Evolutionary conservation across 2,797 vertebrate species (phyloP), one percentile per base, ranked within the genome.

Genomic region (Synaphobranchus kaupii): DNA sequence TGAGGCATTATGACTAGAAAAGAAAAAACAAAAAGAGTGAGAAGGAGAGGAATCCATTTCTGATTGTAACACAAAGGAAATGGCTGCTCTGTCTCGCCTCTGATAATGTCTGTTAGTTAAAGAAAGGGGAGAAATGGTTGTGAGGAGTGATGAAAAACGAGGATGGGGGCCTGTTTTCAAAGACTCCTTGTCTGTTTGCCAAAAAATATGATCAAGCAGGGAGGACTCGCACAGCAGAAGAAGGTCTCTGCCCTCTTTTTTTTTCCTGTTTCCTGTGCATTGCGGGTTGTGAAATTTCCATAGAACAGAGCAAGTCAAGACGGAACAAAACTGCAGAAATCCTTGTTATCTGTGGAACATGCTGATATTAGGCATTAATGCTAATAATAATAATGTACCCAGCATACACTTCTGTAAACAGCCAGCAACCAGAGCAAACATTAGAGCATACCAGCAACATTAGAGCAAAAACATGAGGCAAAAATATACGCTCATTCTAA

Each of bases 1-100:
- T 91, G 91, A 92, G 89, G 88, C 88, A 93, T 91, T 92, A 92
- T 89, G 87, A 88, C 80, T 56, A 83, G 71, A 80, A 86, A 82
- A n/a, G n/a, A n/a, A n/a, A n/a, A n/a, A n/a, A n/a, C n/a, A n/a
- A n/a, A 89, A 56, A 39, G 39, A 78, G 87, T 91, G 88, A 89
- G 88, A 60, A 88, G 89, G 63, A 86, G 89, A 90, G 88, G 48
- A 88, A 90, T 91, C 88, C 89, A 89, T 92, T 90, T 92, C 85
- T 87, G 86, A 91, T 89, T 52, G 66, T 83, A 89, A 90, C 86
- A 90, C 84, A 89, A 85, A 63, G 81, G 83, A 88, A 88, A 87
- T 31, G 22, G 31, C 76, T 15, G 80, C 80, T 89, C 88, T 91
- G 90, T 90, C 87, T 89, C 52, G 63, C 84, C 80, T 78, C 88